phyloP scores from a whole-genome alignment of 2,888 invertebrate genomes.

The Operophtera brumata region DNA sequence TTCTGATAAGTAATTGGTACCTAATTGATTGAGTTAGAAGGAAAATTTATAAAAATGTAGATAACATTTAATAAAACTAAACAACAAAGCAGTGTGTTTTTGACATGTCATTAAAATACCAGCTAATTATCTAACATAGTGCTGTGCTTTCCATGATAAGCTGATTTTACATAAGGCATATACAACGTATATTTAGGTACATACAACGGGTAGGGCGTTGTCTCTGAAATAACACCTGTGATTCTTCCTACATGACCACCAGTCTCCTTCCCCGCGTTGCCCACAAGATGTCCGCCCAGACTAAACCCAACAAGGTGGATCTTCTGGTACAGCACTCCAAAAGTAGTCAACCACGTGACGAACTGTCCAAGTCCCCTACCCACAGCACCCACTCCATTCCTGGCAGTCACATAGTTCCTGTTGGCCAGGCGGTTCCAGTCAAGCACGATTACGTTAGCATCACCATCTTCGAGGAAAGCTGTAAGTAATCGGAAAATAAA shows the following conservation, averaged over 20 bases:
- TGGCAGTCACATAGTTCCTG: conserved; percentile 56
- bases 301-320: conserved; percentile 71
- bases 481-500: conserved; percentile 24
- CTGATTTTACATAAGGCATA: no score
- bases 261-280: conserved; percentile 57
- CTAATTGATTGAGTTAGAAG: not conserved
- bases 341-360: conserved; percentile 46
- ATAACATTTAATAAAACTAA: no score
- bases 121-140: no score
- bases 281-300: conserved; percentile 68
- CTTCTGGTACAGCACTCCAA: conserved; percentile 47
- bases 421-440: conserved; percentile 66
- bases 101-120: no score
- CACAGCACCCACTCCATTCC: conserved; percentile 45
- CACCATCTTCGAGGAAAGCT: conserved; percentile 52
- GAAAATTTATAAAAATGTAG: no score
- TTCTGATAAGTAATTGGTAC: no score
- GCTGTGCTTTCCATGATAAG: no score
- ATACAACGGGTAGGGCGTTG: no score
- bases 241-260: conserved; percentile 51
- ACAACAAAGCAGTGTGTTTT: no score
- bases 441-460: conserved; percentile 66
- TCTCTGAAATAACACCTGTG: conserved; percentile 48
- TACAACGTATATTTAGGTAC: no score
- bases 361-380: conserved; percentile 54